Percentiles rank a stretch among this genome's conserved stretches.
phyloP scores from a whole-genome alignment of 2,113 vertebrate species.

The Forbesichthys papilliferus region DNA sequence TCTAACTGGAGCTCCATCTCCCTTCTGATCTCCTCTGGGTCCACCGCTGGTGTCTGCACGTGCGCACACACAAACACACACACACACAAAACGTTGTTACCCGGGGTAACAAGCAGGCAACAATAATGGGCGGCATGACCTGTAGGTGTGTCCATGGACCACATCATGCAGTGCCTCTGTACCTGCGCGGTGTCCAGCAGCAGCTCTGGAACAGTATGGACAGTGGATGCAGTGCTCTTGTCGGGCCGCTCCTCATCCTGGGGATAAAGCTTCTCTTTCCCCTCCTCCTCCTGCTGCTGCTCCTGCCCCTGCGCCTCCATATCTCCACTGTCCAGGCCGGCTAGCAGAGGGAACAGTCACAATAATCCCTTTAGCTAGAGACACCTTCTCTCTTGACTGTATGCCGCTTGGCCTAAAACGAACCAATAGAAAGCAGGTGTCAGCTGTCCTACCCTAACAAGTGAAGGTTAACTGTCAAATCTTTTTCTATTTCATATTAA shows the following conservation, averaged over 20 bases:
- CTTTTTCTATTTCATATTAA: too few relatives aligned
- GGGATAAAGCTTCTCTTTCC: conserved; percentile 48
- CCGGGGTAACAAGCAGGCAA: too few relatives aligned
- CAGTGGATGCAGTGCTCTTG: conserved; percentile 82
- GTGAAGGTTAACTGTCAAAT: too few relatives aligned
- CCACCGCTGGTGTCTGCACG: conserved; percentile 73
- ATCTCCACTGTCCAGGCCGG: conserved; percentile 77
- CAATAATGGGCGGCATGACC: too few relatives aligned
- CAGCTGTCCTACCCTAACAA: too few relatives aligned
- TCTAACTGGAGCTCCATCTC: conserved; percentile 93
- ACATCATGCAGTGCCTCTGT: background rate
- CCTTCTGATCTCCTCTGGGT: conserved; percentile 84
- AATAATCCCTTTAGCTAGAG: too few relatives aligned
- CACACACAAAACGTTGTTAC: background rate
- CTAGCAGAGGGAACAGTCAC: background rate
- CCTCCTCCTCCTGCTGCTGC: conserved; percentile 62
- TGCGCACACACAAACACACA: conserved; percentile 1
- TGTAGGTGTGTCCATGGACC: background rate
- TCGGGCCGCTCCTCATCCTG: conserved; percentile 72
- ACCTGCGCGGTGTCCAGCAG: conserved; percentile 73
- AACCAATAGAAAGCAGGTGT: too few relatives aligned
- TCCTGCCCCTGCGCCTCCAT: conserved; percentile 74
- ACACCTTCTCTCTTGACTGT: too few relatives aligned
- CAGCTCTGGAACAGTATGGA: conserved; percentile 86
- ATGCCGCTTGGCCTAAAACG: too few relatives aligned